Evolutionary conservation across 2,888 invertebrate species (phyloP), one percentile per base, ranked within the genome.

Genomic region (Eristalis tenax): DNA sequence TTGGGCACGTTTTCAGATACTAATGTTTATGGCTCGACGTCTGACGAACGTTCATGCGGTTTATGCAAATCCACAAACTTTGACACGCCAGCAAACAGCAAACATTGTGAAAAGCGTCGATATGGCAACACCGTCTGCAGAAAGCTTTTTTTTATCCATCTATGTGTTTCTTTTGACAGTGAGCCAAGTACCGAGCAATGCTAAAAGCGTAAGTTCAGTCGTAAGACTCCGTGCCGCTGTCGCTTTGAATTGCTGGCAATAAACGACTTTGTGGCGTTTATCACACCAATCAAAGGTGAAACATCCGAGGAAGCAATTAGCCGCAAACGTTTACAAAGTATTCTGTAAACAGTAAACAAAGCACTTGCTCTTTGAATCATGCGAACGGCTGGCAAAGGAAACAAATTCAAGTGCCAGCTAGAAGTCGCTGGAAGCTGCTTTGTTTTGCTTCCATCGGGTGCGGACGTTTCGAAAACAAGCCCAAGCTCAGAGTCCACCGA

Each of bases 241-340:
- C 40, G 57, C 56, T 40, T 59, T 61, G 6, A 76, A 75, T 76
- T 68, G 71, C 61, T 18, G 23, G 64, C 75, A 64, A 80, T 71
- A 80, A 71, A 50, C 50, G 50, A 10, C 50, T 18, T 50, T 50
- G 50, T 18, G 13, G 15, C 22, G 3, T 61, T 50, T 32, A 61
- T 35, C 18, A 77, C 28, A 61, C 11, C 35, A 63, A 56, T 76
- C 61, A 26, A 40, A 26, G 56, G 2, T 56, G 28, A n/a, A 18
- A 23, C n/a, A n/a, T 43, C 43, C 61, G 13, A 40, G 40, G 32
- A 63, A 70, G 40, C 38, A 69, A 50, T 50, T n/a, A 43, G n/a
- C n/a, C 43, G n/a, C 43, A n/a, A 43, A 43, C 15, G 18, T 8
- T 18, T 50, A 8, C 50, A 50, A 18, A 1, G 18, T 18, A 18